These are phyloP conservation scores for Melanostigma gelatinosum DNA, from an alignment of 2,113 vertebrate species.

Conservation along the genomic window DNA sequence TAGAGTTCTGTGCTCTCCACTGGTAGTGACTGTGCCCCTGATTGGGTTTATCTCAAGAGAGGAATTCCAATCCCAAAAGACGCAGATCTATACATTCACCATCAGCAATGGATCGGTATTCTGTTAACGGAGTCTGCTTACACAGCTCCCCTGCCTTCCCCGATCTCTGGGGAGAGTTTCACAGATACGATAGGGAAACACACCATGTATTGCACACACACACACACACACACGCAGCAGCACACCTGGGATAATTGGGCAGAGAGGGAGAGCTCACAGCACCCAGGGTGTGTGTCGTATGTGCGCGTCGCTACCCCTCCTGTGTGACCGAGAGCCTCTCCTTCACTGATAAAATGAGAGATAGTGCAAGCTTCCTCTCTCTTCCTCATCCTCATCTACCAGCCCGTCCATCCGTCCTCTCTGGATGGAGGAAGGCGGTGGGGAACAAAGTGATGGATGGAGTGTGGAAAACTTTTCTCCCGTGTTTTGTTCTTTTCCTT, in stretches of 20 bases:
- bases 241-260: conserved; percentile 58
- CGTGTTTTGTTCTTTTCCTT: conserved; percentile 7
- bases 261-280: conserved; percentile 18
- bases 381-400: conserved; percentile 35
- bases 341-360: conserved; percentile 59
- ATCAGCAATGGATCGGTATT: not conserved
- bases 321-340: conserved; percentile 35
- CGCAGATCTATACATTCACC: conserved; percentile 7
- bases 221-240: conserved; percentile 23
- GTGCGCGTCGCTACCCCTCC: not conserved
- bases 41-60: conserved; percentile 5
- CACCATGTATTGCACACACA: not conserved
- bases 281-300: conserved; percentile 27
- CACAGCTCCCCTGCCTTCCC: conserved; percentile 36
- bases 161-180: conserved; percentile 32
- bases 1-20: not conserved
- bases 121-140: not conserved
- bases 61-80: conserved; percentile 3
- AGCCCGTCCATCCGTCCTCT: conserved; percentile 47
- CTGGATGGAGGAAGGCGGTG: conserved; percentile 40
- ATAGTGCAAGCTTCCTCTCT: conserved; percentile 56
- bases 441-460: conserved; percentile 61
- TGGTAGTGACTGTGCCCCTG: not conserved
- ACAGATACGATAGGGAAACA: conserved; percentile 5
- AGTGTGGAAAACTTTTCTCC: conserved; percentile 39